Conservation (phyloP, 2,113 vertebrate species). For the Podarcis cretensis region DNA sequence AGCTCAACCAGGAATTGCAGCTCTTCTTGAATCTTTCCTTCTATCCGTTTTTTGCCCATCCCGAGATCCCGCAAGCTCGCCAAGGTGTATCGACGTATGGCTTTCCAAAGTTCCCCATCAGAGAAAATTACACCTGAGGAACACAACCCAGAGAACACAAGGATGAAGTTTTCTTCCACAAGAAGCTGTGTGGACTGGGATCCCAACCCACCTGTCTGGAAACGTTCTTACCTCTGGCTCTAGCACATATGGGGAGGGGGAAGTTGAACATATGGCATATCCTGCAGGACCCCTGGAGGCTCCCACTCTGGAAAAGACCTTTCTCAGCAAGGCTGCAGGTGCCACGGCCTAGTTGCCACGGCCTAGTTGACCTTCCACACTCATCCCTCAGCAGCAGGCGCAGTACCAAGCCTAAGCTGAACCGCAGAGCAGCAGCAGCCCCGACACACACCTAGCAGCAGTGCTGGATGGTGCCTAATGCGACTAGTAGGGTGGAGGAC, state of each 20-base stretch:
- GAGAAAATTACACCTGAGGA: constrained; percentile 69
- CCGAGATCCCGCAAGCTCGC: constrained; percentile 55
- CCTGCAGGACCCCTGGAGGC: not conserved
- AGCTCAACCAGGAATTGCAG: constrained; percentile 41
- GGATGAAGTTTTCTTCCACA: not conserved
- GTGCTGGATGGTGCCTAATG: too few relatives aligned
- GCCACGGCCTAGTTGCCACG: not conserved
- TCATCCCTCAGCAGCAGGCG: not conserved
- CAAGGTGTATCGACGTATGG: constrained; percentile 39
- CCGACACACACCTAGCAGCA: not conserved
- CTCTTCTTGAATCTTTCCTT: constrained; percentile 63
- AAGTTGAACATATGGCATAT: not conserved
- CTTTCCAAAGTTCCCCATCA: constrained; percentile 62
- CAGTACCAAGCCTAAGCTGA: not conserved
- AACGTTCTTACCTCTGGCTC: too few relatives aligned
- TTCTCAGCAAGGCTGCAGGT: not conserved
- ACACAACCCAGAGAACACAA: not conserved
- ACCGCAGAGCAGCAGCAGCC: not conserved
- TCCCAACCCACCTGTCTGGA: too few relatives aligned
- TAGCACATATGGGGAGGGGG: not conserved
- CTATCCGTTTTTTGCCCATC: constrained; percentile 51
- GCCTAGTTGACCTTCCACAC: not conserved
- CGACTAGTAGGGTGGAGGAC: too few relatives aligned
- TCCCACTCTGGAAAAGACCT: not conserved
- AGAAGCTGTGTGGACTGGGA: too few relatives aligned